Conservation (phyloP, 2,797 vertebrate genomes). For the Fundulus diaphanus region DNA sequence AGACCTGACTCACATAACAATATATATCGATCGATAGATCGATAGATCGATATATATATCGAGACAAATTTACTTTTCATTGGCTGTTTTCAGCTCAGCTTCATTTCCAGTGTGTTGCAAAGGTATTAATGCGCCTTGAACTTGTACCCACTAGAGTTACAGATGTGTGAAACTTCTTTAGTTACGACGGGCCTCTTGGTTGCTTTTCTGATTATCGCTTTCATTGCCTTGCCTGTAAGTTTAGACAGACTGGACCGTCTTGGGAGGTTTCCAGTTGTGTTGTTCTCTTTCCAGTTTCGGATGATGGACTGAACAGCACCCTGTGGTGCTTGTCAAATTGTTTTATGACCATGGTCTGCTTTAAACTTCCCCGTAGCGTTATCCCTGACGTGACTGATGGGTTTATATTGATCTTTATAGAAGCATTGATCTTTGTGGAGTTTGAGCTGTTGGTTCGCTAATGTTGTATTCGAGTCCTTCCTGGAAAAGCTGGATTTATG, state of each 20-base stretch:
- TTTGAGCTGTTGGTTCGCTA: not conserved
- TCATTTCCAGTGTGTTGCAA: not conserved
- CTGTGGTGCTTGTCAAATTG: not conserved
- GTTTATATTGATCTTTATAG: slow-evolving; percentile 8
- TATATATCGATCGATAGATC: no score
- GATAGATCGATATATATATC: no score
- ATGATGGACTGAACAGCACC: not conserved
- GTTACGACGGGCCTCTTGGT: not conserved
- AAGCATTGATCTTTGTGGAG: slow-evolving; percentile 8
- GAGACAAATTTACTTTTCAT: not conserved
- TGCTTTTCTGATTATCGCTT: not conserved
- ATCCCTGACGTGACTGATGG: not conserved
- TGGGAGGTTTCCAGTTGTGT: not conserved
- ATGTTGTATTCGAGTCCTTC: not conserved
- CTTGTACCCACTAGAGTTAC: not conserved
- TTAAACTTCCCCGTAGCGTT: not conserved
- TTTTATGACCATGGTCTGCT: not conserved
- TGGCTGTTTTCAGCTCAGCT: not conserved
- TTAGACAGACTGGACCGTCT: not conserved
- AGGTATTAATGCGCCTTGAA: not conserved
- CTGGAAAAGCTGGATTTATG: not conserved
- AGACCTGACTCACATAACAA: no score
- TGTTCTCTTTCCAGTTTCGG: not conserved
- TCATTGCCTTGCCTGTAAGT: not conserved
- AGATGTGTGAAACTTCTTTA: not conserved